phyloP scores from a whole-genome alignment of 2,888 invertebrate species.

The Dicyrtomina minuta region DNA sequence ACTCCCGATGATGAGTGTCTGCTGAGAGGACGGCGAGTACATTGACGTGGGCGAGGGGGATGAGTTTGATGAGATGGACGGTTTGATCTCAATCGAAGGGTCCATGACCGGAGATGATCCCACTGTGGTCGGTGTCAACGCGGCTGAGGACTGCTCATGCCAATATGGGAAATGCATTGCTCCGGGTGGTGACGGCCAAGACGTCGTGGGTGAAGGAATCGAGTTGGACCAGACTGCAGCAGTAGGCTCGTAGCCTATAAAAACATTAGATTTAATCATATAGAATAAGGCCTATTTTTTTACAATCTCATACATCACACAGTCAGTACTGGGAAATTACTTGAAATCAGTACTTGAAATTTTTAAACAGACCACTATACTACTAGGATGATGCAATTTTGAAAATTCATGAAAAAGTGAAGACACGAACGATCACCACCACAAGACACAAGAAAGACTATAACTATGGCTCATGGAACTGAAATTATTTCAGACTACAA shows the following conservation, averaged over 20 bases:
- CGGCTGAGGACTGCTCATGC: conserved; percentile 38
- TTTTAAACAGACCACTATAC: no score
- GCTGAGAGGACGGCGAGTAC: conserved; percentile 23
- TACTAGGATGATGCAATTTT: no score
- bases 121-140: conserved; percentile 29
- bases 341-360: no score
- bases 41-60: conserved; percentile 34
- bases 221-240: conserved; percentile 44
- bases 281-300: no score
- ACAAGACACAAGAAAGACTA: no score
- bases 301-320: no score
- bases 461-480: no score
- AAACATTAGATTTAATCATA: no score
- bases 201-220: conserved; percentile 38
- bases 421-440: no score
- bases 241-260: conserved; percentile 42
- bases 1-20: conserved; percentile 8
- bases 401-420: no score
- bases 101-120: conserved; percentile 17
- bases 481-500: no score
- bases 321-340: no score
- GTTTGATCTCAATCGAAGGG: conserved; percentile 17
- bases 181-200: conserved; percentile 45
- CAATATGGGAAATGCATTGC: conserved; percentile 47
- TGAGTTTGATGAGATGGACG: conserved; percentile 24